A percentile compares a stretch with the other conserved stretches of the same genome.
Evolutionary conservation across 2,113 vertebrate species (phyloP).

Genomic region (Toxotes chatareus): DNA sequence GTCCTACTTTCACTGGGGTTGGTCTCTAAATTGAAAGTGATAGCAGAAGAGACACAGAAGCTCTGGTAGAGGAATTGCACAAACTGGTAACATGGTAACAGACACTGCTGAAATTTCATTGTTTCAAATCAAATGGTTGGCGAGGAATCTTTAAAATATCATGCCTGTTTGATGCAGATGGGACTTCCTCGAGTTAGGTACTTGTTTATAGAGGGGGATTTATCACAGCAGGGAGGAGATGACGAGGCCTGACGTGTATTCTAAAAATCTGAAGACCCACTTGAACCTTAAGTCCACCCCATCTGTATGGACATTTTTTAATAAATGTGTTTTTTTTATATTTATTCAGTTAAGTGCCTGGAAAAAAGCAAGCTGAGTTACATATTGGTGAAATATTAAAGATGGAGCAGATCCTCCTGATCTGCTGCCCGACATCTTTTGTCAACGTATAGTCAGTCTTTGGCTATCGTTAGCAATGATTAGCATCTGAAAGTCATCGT

Average conservation of each 20-base stretch:
- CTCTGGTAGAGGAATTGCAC: neutral
- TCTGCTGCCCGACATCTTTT: neutral
- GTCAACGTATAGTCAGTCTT: neutral
- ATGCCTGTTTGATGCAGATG: neutral
- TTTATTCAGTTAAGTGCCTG: neutral
- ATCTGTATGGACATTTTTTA: neutral
- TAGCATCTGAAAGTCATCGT: conserved; percentile 16
- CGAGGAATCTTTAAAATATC: neutral
- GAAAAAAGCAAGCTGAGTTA: neutral
- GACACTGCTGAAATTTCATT: neutral
- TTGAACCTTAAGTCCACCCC: neutral
- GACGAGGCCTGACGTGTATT: conserved; percentile 18
- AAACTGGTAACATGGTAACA: neutral
- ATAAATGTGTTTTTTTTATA: neutral
- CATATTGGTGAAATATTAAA: neutral
- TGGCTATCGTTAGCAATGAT: neutral
- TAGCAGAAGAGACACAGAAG: neutral
- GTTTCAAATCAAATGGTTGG: neutral
- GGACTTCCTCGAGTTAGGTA: neutral
- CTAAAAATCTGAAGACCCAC: neutral
- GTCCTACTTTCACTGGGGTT: neutral
- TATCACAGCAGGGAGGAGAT: conserved; percentile 18
- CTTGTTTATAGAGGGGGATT: neutral
- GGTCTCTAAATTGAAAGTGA: neutral
- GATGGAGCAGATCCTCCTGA: neutral